Base-by-base conservation (phyloP, 2,797 vertebrate species). In the Oceanodroma leucorhoa region DNA sequence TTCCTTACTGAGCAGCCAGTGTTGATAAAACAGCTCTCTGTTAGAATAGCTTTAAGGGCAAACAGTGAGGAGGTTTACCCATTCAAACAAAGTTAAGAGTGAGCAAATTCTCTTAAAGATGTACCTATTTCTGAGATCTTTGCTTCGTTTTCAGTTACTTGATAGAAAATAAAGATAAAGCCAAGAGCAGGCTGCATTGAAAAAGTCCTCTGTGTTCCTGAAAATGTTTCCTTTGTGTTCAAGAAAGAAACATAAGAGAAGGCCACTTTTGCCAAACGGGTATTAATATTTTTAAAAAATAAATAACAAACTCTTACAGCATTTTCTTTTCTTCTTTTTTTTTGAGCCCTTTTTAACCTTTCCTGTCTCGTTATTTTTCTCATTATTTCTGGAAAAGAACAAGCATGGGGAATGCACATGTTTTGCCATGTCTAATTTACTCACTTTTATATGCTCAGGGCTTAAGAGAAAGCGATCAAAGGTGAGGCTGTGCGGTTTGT, bases 41-140 rank as follows among this genome's bases (percentile, higher is more conserved):
- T 97, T 95, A 88, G 95, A 96, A 97, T 60, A 97, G 96, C 95
- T 95, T 81, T 90, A 72, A 95, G 96, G 96, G 95, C 97, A 98
- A 96, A 96, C 91, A 96, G 71, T 70, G 84, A 73, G 90, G 81
- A 95, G 96, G 75, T 93, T 95, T 96, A 92, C 64, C 80, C 95
- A 93, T 95, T 96, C 96, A 96, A 95, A 97, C 96, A 96, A 95
- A 96, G 92, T 95, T 89, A 71, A 89, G 86, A 95, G 93, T 53
- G 87, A 97, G 96, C 89, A 95, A 94, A 98, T 97, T 95, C 93
- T 92, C 92, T 95, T 94, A 88, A 96, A 97, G 96, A 96, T 92
- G 87, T 94, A 89, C 94, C 89, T 92, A 79, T 92, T 92, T 94
- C 91, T 91, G 93, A 93, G 92, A 92, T 88, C 95, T 93, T 92